Evolutionary conservation across 2,888 invertebrate species (phyloP), one percentile per base, ranked within the genome.

Genomic region (Sussaba pulchella): DNA sequence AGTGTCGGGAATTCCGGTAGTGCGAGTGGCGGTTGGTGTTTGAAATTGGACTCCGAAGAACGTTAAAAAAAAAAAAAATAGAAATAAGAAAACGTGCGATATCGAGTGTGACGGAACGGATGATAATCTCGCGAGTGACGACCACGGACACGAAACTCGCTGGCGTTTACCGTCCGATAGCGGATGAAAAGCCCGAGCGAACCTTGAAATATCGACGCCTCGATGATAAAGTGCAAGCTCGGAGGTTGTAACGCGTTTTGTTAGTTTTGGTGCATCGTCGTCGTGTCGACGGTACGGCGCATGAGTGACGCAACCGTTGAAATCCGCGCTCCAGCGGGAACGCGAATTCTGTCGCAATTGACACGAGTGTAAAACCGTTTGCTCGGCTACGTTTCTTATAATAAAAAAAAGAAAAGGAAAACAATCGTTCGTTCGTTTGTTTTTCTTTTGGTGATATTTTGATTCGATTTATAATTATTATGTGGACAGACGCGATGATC

Each of bases 291-390:
- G 59, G 66, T 72, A 72, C 26, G 50, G 74, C 14, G 26, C 52
- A 67, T 71, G 75, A 72, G 80, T 80, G 80, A 80, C 80, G 80
- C 71, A 80, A 80, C 76, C 72, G 50, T 63, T 78, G 54, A 76
- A 63, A 67, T 71, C 71, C 43, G 59, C 52, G 66, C 52, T 47
- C 26, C n/a, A 54, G 45, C 17, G 72, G 5, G 31, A 31, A 31
- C 12, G 54, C 57, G 71, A 59, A 41, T 47, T 52, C 61, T 80
- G 61, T 80, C 76, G 76, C 76, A 80, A 80, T 59, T 39, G 31
- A 47, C 39, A 64, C 24, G 54, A 66, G 26, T 52, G 36, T 54
- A 54, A 31, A 17, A 31, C 52, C 17, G 39, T 45, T 31, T 54
- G 39, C 61, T 17, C 43, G 36, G 9, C 66, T n/a, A 57, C 14